Evolutionary conservation across 2,888 invertebrate genomes (phyloP), one percentile per base, ranked within the genome.

Genomic region (Agrilus biguttatus): DNA sequence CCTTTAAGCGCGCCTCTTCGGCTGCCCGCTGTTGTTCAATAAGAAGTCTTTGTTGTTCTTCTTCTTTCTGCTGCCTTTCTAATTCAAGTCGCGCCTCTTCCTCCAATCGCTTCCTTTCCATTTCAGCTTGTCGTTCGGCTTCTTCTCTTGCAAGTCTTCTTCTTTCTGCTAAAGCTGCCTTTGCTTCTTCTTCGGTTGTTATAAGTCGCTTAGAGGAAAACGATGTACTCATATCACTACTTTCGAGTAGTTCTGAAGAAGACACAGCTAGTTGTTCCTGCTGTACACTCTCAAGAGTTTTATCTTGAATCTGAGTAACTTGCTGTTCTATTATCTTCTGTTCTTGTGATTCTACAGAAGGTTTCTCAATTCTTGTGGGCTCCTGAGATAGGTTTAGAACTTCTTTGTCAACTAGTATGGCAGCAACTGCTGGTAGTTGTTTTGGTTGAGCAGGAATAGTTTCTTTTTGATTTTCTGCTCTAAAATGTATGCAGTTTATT

Each of bases 101-200:
- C 61, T 86, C 83, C 50, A 77, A 65, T 50, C 77, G 74, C 55
- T 77, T 73, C 53, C 85, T 72, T 67, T 91, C 91, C 40, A 83
- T 68, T 63, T 92, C 90, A 2, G 91, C 91, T 66, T 89, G 88
- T 46, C 81, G 68, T 71, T 95, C 93, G 10, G 91, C 85, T 64
- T 92, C 91, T 68, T 92, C 93, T 14, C 93, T 68, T 10, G 91
- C 92, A 46, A 88, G 70, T 45, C 90, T 74, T 51, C 93, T 71
- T 47, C 89, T 74, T 70, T 93, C 93, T 1, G 93, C 92, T 44
- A 95, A 69, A 43, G 91, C 92, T 14, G 91, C 91, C 67, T 92
- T 93, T 8, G 93, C 93, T 63, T 92, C 81, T 63, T 89, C 91
- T 67, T 90, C 91, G 3, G 90, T 90, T 8, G 83, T 87, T 52